Evolutionary conservation across 2,888 invertebrate genomes (phyloP), one percentile per base, ranked within the genome.

Genomic region (Eilema depressum): DNA sequence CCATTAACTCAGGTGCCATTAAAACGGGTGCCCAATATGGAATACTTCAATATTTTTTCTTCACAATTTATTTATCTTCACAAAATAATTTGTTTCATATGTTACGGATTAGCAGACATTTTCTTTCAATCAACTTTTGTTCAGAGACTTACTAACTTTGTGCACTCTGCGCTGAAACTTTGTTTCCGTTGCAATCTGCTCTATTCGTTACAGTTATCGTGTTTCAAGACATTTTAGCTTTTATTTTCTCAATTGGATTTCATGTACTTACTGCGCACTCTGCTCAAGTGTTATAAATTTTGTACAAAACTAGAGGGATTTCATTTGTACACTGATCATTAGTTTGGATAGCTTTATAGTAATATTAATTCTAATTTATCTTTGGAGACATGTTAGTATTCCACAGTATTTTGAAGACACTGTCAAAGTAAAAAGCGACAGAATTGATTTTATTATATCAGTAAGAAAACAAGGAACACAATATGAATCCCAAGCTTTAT

Each of bases 211-310:
- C 81, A 82, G 80, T 80, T 81, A 81, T 76, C 76, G 76, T 76
- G 82, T 78, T 80, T 33, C 72, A 62, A 78, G 73, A 82, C 75
- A 78, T 82, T 82, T 76, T 80, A 82, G 75, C 76, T 82, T 81
- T 82, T 81, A 82, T 80, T 82, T 78, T 80, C 81, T 76, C 81
- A 73, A 82, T 76, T 76, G 71, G 80, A 82, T 80, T 82, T 78
- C 78, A 82, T 82, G 76, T 53, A 53, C n/a, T 20, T 67, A 78
- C 66, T 79, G 62, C 71, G 66, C 69, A 68, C 70, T 71, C 66
- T 63, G 72, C 65, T 74, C 70, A 80, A 79, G 64, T 79, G 79
- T 76, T 73, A 74, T 76, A 67, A 59, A 66, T 73, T 78, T 73
- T 81, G 67, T 73, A 71, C 70, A 70, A 69, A 71, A 76, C 79